Evolutionary conservation across 2,888 invertebrate species (phyloP).

Genomic region (Tenodera sinensis): DNA sequence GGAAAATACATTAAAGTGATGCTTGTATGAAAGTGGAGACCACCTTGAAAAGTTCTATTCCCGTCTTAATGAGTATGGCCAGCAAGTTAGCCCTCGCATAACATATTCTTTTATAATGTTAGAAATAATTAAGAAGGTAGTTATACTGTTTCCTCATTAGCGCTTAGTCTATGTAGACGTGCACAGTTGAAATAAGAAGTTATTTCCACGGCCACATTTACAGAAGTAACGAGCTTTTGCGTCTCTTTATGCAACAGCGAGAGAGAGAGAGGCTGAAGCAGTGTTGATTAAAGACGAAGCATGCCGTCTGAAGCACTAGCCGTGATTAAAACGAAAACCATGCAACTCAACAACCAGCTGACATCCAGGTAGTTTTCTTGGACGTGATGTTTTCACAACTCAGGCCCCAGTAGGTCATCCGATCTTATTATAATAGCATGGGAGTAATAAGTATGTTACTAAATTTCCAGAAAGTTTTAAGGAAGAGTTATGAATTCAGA

Average conservation of each 20-base stretch:
- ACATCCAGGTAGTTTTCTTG: neutral
- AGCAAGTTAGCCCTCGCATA: neutral
- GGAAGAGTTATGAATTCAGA: no score
- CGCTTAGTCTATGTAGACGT: neutral
- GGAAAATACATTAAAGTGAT: no score
- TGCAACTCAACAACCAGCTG: neutral
- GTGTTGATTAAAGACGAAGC: neutral
- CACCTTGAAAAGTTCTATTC: no score
- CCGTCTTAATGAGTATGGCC: neutral
- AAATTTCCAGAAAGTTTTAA: no score
- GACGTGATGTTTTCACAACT: neutral
- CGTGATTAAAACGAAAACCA: neutral
- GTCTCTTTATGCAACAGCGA: neutral
- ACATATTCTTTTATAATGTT: neutral
- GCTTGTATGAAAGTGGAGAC: no score
- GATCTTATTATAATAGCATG: no score
- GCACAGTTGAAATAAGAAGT: neutral
- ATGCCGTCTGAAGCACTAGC: neutral
- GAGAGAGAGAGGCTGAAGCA: neutral
- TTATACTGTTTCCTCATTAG: neutral
- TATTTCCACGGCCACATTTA: neutral
- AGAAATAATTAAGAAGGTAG: neutral
- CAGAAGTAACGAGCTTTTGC: neutral
- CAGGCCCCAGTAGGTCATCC: no score
- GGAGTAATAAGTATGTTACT: no score